Evolutionary conservation across 2,113 vertebrate genomes (phyloP), one percentile per base, ranked within the genome.

Genomic region (Rhynchomys soricoides): DNA sequence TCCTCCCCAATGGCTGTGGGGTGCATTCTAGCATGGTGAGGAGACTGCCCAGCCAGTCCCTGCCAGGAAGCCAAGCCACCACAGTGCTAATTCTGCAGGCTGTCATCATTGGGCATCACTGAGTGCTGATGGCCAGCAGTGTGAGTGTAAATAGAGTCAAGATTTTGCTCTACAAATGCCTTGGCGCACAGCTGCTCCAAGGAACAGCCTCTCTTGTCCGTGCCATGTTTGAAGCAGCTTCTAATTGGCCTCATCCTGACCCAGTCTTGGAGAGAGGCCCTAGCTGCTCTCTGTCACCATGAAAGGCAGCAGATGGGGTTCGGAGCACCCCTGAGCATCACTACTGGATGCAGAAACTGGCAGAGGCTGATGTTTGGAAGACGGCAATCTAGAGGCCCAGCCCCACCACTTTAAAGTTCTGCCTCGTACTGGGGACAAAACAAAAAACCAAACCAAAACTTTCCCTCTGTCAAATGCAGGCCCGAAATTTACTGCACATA

Each of bases 401-500:
- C 78, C 52, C 92, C 12, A 85, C 81, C 82, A 2, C 92, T 91
- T 86, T 90, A 81, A 74, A n/a, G 85, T 64, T 34, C 93, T 13
- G 81, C 96, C 79, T 92, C 43, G 13, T 21, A 50, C 95, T 97
- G 70, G 81, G 26, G 81, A 62, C 24, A 45, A 85, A 57, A 29
- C 7, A 1, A 43, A 1, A 43, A 83, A 83, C 26, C 19, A 55
- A 22, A 81, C 34, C 34, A 81, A 78, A 81, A 59, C 90, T 97
- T 96, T 31, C 89, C 92, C 89, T 92, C 89, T 86, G 82, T 86
- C 97, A 92, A 95, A 91, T 93, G 83, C 86, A 97, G 97, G 93
- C 90, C 57, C 74, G n/a, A 97, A 86, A 97, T 96, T 95, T 86
- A 97, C 94, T 98, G 96, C 87, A 31, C 87, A 94, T 97, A 96